phyloP scores from a whole-genome alignment of 2,113 vertebrate species.

The Heterocephalus glaber region DNA sequence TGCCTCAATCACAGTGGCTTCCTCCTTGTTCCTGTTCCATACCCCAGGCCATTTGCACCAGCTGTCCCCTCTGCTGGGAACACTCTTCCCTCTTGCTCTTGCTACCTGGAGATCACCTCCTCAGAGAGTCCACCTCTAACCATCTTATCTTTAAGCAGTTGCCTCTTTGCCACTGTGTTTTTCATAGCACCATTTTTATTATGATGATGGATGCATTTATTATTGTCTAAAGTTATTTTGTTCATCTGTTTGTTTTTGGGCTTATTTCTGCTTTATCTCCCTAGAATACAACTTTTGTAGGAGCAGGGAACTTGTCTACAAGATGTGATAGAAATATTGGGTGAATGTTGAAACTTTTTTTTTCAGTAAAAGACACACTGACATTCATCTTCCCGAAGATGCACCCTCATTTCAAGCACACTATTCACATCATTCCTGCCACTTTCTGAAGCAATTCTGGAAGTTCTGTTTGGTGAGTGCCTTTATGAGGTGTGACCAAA shows the following conservation, averaged over 20 bases:
- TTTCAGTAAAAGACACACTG: not conserved
- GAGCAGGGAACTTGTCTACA: not conserved
- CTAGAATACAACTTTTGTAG: not conserved
- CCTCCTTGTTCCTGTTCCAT: rapidly evolving
- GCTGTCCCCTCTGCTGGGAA: not conserved
- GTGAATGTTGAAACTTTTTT: not conserved
- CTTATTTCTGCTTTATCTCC: too few species aligned
- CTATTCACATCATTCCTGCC: not conserved
- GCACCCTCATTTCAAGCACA: not conserved
- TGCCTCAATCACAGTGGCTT: not conserved
- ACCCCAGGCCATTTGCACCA: not conserved
- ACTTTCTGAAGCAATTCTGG: not conserved
- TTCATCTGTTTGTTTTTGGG: not conserved
- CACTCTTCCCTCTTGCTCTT: not conserved
- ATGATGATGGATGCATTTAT: not conserved
- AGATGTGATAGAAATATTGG: not conserved
- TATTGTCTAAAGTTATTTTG: not conserved
- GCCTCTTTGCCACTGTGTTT: not conserved
- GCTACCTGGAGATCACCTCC: not conserved
- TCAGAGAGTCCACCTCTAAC: not conserved
- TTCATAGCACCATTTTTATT: not conserved
- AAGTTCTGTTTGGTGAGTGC: not conserved
- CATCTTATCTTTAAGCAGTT: not conserved
- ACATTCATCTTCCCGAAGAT: not conserved
- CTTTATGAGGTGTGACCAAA: not conserved